Percentiles rank a stretch among this genome's conserved stretches.
phyloP scores from a whole-genome alignment of 2,113 vertebrate species.

The Pteronura brasiliensis region DNA sequence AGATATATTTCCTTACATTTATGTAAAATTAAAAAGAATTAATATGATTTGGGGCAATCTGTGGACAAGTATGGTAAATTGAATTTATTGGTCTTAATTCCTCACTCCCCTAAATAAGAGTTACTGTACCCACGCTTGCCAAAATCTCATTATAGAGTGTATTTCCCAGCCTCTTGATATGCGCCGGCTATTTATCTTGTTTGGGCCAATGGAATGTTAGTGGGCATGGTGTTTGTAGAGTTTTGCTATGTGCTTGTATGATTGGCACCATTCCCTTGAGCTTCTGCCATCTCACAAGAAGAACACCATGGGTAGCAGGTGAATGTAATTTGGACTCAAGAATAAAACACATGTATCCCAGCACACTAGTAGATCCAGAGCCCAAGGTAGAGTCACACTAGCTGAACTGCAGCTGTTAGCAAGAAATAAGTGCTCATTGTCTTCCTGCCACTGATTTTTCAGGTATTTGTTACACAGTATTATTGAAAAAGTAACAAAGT shows the following conservation, averaged over 20 bases:
- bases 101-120: neutral
- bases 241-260: neutral
- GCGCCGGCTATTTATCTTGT: neutral
- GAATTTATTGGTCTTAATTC: neutral
- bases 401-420: neutral
- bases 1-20: neutral
- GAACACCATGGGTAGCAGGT: neutral
- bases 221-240: neutral
- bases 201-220: neutral
- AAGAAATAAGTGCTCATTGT: neutral
- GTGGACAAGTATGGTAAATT: neutral
- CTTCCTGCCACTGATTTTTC: neutral
- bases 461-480: neutral
- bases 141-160: neutral
- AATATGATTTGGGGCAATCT: neutral
- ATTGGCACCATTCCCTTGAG: neutral
- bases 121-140: neutral
- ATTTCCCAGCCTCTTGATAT: neutral
- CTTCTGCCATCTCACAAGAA: neutral
- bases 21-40: neutral
- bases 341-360: fast-evolving
- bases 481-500: neutral
- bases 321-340: neutral
- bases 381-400: neutral
- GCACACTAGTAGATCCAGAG: neutral